These are phyloP conservation scores for Orchesella flavescens DNA, from an alignment of 2,888 invertebrate genomes.

Conservation along the genomic window DNA sequence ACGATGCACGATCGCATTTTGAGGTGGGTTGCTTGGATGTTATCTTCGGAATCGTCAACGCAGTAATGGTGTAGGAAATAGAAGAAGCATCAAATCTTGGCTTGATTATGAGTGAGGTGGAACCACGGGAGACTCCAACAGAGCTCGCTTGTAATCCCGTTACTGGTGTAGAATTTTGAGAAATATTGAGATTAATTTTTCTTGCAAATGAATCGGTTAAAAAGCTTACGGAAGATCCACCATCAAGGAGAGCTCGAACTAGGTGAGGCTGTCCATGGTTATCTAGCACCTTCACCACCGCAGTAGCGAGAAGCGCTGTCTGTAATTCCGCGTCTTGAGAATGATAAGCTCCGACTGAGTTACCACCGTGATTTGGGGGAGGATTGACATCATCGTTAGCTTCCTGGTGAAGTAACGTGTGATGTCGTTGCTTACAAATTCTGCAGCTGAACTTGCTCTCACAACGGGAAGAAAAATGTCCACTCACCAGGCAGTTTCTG, in stretches of 20 bases:
- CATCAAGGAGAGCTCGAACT: slow-evolving; percentile 39
- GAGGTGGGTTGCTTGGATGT: slow-evolving; percentile 18
- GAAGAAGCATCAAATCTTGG: slow-evolving; percentile 14
- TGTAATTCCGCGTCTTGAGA: no score
- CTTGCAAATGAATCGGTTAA: slow-evolving; percentile 29
- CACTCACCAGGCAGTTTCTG: neutral
- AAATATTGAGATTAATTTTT: slow-evolving; percentile 4
- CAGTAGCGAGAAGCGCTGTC: slow-evolving; percentile 46
- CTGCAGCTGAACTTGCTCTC: neutral
- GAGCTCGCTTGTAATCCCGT: slow-evolving; percentile 20
- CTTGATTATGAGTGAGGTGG: neutral
- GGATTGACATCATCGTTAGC: no score
- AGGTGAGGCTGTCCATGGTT: neutral
- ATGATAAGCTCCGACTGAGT: no score
- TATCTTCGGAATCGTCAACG: slow-evolving; percentile 32
- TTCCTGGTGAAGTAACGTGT: slow-evolving; percentile 21
- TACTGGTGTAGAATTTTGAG: neutral
- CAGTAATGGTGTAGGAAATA: neutral
- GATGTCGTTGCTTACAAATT: slow-evolving; percentile 4
- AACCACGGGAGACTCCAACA: neutral
- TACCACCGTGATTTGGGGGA: no score
- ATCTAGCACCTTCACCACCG: slow-evolving; percentile 8
- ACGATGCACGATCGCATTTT: no score
- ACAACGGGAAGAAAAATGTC: neutral
- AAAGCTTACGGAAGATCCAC: slow-evolving; percentile 38